Evolutionary conservation across 2,113 vertebrate species (phyloP).

Genomic region (Petroica traversi): DNA sequence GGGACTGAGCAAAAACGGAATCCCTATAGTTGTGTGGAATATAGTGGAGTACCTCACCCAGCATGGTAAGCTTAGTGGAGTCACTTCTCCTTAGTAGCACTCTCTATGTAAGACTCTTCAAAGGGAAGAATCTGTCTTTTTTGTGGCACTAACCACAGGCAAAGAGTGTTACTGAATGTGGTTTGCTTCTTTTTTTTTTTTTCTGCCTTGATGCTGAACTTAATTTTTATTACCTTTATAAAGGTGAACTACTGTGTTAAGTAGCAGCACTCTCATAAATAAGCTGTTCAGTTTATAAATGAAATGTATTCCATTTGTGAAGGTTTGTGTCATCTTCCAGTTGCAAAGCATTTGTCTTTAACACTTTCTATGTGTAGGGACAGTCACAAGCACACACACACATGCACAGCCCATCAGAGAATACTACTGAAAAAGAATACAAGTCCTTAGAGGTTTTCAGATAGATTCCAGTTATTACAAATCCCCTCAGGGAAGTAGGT

Average conservation of each 20-base stretch:
- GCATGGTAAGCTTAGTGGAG: slow-evolving; percentile 74
- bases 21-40: slow-evolving; percentile 80
- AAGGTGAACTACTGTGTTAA: background rate
- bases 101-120: background rate
- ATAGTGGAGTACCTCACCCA: slow-evolving; percentile 83
- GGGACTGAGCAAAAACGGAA: slow-evolving; percentile 78
- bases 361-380: background rate
- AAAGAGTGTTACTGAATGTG: background rate
- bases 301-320: background rate
- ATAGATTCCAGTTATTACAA: background rate
- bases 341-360: background rate
- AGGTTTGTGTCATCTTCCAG: background rate
- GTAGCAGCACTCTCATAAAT: background rate
- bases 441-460: background rate
- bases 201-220: background rate
- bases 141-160: background rate
- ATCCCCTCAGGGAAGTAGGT: background rate
- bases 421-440: background rate
- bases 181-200: background rate
- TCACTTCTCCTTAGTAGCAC: background rate
- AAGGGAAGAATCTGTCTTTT: background rate
- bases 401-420: background rate
- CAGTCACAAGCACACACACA: accelerated
- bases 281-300: background rate
- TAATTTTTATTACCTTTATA: background rate